Evolutionary conservation across 2,113 vertebrate genomes (phyloP), one percentile per base, ranked within the genome.

Genomic region (Leptobrachium ailaonicum): DNA sequence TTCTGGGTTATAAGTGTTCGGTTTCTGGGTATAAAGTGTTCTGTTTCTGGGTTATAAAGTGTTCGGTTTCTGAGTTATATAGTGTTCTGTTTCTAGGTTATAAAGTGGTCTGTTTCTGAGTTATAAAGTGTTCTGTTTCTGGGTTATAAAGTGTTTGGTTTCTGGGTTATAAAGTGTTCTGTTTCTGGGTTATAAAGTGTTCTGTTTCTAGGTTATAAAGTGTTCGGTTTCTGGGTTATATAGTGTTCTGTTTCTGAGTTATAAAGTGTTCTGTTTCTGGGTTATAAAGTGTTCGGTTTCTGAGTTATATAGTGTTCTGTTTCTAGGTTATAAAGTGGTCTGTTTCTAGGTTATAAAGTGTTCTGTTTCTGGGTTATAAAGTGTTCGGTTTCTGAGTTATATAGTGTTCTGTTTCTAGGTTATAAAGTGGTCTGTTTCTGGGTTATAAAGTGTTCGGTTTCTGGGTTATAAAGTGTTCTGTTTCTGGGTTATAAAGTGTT

Each of bases 31-130:
- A n/a, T n/a, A n/a, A n/a, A n/a, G n/a, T n/a, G n/a, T n/a, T n/a
- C n/a, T n/a, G n/a, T n/a, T n/a, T n/a, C n/a, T n/a, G n/a, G n/a
- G n/a, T n/a, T n/a, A n/a, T n/a, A n/a, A n/a, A n/a, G n/a, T n/a
- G n/a, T n/a, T n/a, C n/a, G n/a, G n/a, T n/a, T 68, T 2, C 62
- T 9, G 54, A 80, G 50, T 12, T 68, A 32, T 77, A 70, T 68
- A 43, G 50, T n/a, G 1, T 32, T 32, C 20, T 0, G 50, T 64
- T 68, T 2, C 62, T 9, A 50, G 82, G 50, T 12, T 68, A 32
- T 77, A 70, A 77, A 43, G 50, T n/a, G 50, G 47, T 32, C 20
- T 0, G 20, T 32, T 68, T 2, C 62, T 9, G 54, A 80, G 50
- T 12, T 68, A 32, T 77, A 70, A 77, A 43, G 50, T n/a, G 50